Base-by-base conservation (phyloP, 2,797 vertebrate species). In the Luscinia megarhynchos region DNA sequence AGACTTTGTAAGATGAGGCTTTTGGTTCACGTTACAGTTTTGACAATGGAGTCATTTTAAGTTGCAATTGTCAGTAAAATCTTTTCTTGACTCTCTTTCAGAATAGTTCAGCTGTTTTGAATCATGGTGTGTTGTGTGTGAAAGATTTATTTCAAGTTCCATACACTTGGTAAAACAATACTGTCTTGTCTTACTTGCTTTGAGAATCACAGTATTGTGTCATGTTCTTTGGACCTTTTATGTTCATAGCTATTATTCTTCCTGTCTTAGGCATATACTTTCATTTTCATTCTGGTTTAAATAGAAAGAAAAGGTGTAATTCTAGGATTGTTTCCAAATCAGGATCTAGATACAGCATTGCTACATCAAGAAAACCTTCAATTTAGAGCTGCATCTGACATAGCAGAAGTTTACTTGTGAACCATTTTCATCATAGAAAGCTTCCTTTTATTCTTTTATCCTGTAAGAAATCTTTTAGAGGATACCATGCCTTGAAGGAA, bases 81-180 rank as follows among this genome's bases (percentile, higher is more conserved):
- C 1, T 32, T 70, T 80, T 38, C 69, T 61, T 75, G 57, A 58
- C 19, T 77, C 36, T 74, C 73, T 54, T 43, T 74, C 55, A 89
- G 43, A 61, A 72, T n/a, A 80, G 17, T 26, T 91, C 73, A 89
- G 80, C 58, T 94, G 67, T n/a, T 95, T 90, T 90, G 80, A 84
- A 94, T 94, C 73, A 59, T 36, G 10, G 45, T 45, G 18, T 58
- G 34, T 12, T 89, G 54, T 36, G n/a, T 6, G 1, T 69, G 51
- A 83, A 91, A 50, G 3, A 18, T 53, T 5, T 57, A 81, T 83
- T 94, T 87, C 55, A 85, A 43, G 55, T 89, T 83, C 57, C 34
- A n/a, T 84, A 53, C 81, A 32, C 20, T 73, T 41, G 23, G 40
- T 50, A 73, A 77, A 84, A 85, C 53, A 89, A 50, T 72, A n/a